Evolutionary conservation across 2,113 vertebrate genomes (phyloP).

Genomic region (Zosterops hypoxanthus): DNA sequence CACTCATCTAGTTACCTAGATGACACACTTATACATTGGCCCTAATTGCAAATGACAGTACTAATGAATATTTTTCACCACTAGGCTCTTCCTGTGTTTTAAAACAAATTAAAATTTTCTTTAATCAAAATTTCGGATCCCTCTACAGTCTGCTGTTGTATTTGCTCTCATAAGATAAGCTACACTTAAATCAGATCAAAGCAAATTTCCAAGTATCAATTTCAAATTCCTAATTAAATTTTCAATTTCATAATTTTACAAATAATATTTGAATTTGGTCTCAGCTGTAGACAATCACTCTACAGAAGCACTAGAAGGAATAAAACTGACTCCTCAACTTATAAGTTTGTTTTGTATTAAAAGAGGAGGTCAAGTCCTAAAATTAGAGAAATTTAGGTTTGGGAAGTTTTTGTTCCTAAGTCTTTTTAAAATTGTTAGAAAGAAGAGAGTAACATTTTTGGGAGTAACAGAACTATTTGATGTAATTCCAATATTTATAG

Average conservation of each 20-base stretch:
- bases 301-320: neutral
- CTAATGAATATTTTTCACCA: neutral
- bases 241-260: neutral
- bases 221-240: neutral
- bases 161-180: neutral
- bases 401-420: neutral
- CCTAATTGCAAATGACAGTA: neutral
- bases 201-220: neutral
- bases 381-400: neutral
- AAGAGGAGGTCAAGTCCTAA: neutral
- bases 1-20: neutral
- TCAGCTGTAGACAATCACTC: neutral
- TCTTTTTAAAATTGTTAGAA: neutral
- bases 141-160: neutral
- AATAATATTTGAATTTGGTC: neutral
- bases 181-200: neutral
- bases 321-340: neutral
- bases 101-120: neutral
- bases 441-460: neutral
- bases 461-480: neutral
- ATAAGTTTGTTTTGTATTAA: neutral
- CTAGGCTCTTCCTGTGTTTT: neutral
- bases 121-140: neutral
- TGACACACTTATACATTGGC: neutral
- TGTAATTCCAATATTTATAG: neutral